Conservation (phyloP, 2,888 invertebrate species). For the Drosophila paramelanica region DNA sequence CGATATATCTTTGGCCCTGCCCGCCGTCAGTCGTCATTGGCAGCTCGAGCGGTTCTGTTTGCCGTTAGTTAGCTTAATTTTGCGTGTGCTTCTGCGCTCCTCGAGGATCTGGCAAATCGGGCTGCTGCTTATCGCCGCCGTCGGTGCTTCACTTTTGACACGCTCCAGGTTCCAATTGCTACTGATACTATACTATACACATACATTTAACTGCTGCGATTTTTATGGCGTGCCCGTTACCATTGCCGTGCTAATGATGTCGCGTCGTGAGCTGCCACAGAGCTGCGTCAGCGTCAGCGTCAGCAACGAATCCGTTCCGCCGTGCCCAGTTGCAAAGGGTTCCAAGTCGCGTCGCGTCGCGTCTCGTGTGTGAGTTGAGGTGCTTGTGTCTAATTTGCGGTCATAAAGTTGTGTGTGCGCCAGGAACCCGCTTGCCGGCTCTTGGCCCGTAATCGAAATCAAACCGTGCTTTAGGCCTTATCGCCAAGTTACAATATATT, state of each 20-base stretch:
- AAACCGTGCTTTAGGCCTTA: conserved; percentile 67
- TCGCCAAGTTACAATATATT: conserved; percentile 39
- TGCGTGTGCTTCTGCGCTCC: neutral
- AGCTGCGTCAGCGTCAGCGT: conserved; percentile 23
- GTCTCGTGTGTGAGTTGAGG: conserved; percentile 32
- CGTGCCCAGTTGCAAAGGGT: conserved; percentile 29
- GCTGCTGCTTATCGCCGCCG: conserved; percentile 44
- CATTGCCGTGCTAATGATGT: conserved; percentile 66
- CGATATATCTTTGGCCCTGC: too few species aligned
- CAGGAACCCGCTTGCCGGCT: neutral
- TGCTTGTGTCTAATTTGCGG: conserved; percentile 70
- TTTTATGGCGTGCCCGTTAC: conserved; percentile 51
- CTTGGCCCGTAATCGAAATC: conserved; percentile 46
- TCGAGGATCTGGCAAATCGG: conserved; percentile 32
- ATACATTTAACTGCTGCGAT: neutral
- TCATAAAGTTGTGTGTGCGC: conserved; percentile 23
- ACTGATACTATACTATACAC: neutral
- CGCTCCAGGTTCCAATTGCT: conserved; percentile 25
- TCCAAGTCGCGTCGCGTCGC: conserved; percentile 15
- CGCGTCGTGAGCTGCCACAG: conserved; percentile 57
- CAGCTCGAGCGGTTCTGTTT: conserved; percentile 25
- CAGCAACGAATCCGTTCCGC: conserved; percentile 69
- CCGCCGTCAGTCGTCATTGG: conserved; percentile 43
- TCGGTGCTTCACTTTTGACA: conserved; percentile 51
- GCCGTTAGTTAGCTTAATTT: neutral